Conservation (phyloP, 2,113 vertebrate species). For the Fukomys damarensis region DNA sequence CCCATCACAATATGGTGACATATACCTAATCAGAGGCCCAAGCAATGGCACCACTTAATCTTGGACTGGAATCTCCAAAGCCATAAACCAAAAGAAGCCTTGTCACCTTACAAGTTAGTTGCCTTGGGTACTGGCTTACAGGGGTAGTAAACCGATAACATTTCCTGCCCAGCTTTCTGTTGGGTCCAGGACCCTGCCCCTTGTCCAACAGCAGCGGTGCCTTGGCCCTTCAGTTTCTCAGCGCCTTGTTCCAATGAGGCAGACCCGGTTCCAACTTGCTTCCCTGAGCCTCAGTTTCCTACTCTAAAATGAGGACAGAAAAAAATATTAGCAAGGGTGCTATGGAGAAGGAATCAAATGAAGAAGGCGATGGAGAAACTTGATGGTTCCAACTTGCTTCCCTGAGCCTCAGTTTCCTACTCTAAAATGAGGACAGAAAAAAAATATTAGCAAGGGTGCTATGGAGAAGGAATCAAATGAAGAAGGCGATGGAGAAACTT, state of each 20-base stretch:
- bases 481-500: no score
- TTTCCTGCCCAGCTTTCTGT: neutral
- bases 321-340: fast-evolving
- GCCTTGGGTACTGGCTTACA: neutral
- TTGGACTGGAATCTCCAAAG: neutral
- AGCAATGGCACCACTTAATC: neutral
- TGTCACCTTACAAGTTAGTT: neutral
- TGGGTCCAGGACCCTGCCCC: neutral
- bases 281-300: neutral
- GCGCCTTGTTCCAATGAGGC: neutral
- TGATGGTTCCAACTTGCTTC: neutral
- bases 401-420: neutral
- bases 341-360: no score
- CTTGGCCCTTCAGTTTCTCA: neutral
- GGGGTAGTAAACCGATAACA: neutral
- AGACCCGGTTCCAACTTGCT: neutral
- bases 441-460: fast-evolving
- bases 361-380: no score
- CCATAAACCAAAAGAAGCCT: neutral
- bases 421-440: neutral
- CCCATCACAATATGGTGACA: neutral
- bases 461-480: no score
- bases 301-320: neutral
- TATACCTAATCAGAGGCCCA: neutral
- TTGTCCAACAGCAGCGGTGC: neutral